phyloP scores from a whole-genome alignment of 1,140 invertebrate genomes.

The Caenorhabditis briggsae region DNA sequence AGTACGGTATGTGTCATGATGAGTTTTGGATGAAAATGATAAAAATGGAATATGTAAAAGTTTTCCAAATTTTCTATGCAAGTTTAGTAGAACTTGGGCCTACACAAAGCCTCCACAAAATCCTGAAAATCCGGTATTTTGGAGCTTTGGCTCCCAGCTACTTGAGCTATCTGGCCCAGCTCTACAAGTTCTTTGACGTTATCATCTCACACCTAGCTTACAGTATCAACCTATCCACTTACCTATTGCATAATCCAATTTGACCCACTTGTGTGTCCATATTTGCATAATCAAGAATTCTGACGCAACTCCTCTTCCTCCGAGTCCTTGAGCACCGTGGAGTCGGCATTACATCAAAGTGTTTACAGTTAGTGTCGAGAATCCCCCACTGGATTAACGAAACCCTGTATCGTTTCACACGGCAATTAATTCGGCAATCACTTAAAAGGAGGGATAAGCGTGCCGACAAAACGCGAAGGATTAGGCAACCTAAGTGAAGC shows the following conservation, averaged over 20 bases:
- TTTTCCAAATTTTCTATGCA: too few species aligned
- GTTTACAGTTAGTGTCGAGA: conserved; percentile 46
- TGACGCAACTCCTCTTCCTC: conserved; percentile 9
- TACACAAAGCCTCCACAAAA: too few species aligned
- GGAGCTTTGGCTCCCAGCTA: neutral
- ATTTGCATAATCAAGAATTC: conserved; percentile 51
- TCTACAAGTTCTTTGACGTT: neutral
- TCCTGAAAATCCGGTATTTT: too few species aligned
- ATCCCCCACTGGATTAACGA: conserved; percentile 22
- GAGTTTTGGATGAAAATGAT: too few species aligned
- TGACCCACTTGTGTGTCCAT: conserved; percentile 23
- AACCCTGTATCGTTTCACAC: conserved; percentile 45
- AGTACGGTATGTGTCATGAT: too few species aligned
- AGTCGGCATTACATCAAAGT: conserved; percentile 3
- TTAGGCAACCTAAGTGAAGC: conserved; percentile 9
- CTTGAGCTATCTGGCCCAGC: too few species aligned
- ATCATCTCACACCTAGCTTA: neutral
- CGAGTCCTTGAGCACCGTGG: too few species aligned
- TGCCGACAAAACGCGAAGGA: conserved; percentile 20
- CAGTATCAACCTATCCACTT: conserved; percentile 30
- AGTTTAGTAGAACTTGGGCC: too few species aligned
- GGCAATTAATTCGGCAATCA: conserved; percentile 20
- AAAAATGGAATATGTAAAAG: too few species aligned
- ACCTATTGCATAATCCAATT: conserved; percentile 41
- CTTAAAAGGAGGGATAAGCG: neutral